Base-by-base conservation (phyloP, 2,888 invertebrate species). In the Boloria euphrosyne region DNA sequence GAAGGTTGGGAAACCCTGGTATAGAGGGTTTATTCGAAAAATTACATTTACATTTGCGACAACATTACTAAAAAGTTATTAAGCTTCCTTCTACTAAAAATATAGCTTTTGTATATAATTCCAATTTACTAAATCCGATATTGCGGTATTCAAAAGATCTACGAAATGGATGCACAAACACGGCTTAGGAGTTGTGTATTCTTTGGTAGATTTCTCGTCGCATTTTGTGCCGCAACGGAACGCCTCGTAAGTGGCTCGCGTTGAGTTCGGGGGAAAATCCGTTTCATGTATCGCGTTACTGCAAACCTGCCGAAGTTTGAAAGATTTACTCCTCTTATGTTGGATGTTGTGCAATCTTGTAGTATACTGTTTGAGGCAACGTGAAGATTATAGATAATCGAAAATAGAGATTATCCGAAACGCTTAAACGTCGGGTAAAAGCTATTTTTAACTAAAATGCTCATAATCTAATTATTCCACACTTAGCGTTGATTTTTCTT, bases 241-340 rank as follows among this genome's bases (percentile, higher is more conserved):
- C 78, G 81, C 76, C 75, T 68, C 72, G 78, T 83, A 84, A 87
- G 86, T 87, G 86, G 80, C 80, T 84, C 81, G 82, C 79, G 78
- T 74, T 71, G 70, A 71, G 73, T 72, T 71, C 71, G 73, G 72
- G 73, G 76, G 79, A 76, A 81, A 80, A 83, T 84, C 79, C 79
- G 76, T 80, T 77, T 81, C 78, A 81, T 74, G 75, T 71, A 73
- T 76, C 75, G 79, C 73, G 77, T 80, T 80, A 80, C 80, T 27
- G 58, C 60, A 61, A 59, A 68, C 60, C 63, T 54, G 47, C 31
- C 53, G 16, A 64, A 69, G 52, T 58, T 62, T 62, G 57, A 67
- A 67, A 62, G 47, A 58, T 58, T 62, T 59, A 49, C 53, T 49
- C 57, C 38, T 58, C 47, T 62, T 62, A 58, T 44, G 57, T 31